Evolutionary conservation across 1,140 invertebrate genomes (phyloP), one percentile per base, ranked within the genome.

Genomic region (Eupeodes corollae): DNA sequence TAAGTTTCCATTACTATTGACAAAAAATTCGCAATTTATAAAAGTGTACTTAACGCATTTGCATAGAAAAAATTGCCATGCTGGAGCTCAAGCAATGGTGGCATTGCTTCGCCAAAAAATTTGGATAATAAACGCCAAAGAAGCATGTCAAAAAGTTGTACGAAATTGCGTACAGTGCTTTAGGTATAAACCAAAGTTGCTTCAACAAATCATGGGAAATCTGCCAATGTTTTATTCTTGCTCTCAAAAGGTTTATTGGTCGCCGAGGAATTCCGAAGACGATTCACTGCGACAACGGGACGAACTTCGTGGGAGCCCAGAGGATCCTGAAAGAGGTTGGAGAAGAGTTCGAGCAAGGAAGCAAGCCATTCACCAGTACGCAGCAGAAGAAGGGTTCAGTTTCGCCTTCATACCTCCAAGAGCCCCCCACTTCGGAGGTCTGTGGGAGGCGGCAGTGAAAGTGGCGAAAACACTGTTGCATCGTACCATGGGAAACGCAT

Each of bases 211-310:
- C 12, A 48, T 48, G 42, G 11, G 49, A 43, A 42, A 47, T 18
- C 31, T 47, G 13, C 37, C 52, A 3, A 1, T 42, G 31, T 0
- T 59, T 65, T 37, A 12, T 59, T 2, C 41, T 38, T 8, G 52
- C 52, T 0, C 47, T 56, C 18, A 33, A 47, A 15, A 44, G 56
- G 3, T 61, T 65, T 14, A 30, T 49, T 5, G 46, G 39, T 8
- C 44, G 55, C 10, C 42, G 52, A 42, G 56, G 55, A 2, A 32
- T 55, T 8, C 42, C 43, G 9, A 18, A 33, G 0, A 48, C 48
- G 1, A 49, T 67, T 1, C 47, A 56, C 19, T 61, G 52, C 6
- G 65, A 69, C 34, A 60, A 60, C 38, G 63, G 55, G 0, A 67
- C 63, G n/a, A n/a, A n/a, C n/a, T n/a, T n/a, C n/a, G n/a, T n/a